Evolutionary conservation across 2,888 invertebrate species (phyloP).

Genomic region (Orchesellides sinensis): DNA sequence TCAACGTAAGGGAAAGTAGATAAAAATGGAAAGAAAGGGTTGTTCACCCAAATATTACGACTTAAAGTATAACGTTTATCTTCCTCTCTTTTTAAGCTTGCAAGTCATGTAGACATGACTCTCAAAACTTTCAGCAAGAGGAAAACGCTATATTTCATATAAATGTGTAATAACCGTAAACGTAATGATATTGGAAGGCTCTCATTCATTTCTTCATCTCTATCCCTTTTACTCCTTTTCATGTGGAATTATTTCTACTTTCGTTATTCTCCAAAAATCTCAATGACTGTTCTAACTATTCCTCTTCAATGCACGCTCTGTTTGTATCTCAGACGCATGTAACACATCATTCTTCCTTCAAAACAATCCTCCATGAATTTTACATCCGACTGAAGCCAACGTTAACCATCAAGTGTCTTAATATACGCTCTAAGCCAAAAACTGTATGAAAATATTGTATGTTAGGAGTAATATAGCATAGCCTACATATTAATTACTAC

Average conservation of each 20-base stretch:
- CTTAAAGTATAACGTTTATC: neutral
- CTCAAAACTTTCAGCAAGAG: slow-evolving; percentile 8
- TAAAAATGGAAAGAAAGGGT: neutral
- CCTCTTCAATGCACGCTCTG: neutral
- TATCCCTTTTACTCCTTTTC: slow-evolving; percentile 35
- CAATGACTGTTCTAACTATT: neutral
- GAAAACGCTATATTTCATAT: neutral
- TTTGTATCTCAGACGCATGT: neutral
- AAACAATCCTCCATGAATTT: too few relatives aligned
- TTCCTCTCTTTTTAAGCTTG: neutral
- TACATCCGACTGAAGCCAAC: too few relatives aligned
- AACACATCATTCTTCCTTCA: too few relatives aligned
- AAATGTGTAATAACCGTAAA: slow-evolving; percentile 43
- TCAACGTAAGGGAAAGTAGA: neutral
- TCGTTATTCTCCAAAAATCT: neutral
- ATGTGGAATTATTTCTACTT: too few relatives aligned
- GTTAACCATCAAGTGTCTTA: too few relatives aligned
- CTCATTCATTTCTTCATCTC: slow-evolving; percentile 14
- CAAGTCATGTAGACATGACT: neutral
- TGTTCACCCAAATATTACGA: slow-evolving; percentile 3
- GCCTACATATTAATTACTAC: neutral
- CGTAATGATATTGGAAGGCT: slow-evolving; percentile 25
- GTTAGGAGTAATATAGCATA: too few relatives aligned
- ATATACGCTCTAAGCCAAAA: too few relatives aligned
- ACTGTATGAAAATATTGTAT: too few relatives aligned